Evolutionary conservation across 2,113 vertebrate species (phyloP).

Genomic region (Heterotilapia buettikoferi): DNA sequence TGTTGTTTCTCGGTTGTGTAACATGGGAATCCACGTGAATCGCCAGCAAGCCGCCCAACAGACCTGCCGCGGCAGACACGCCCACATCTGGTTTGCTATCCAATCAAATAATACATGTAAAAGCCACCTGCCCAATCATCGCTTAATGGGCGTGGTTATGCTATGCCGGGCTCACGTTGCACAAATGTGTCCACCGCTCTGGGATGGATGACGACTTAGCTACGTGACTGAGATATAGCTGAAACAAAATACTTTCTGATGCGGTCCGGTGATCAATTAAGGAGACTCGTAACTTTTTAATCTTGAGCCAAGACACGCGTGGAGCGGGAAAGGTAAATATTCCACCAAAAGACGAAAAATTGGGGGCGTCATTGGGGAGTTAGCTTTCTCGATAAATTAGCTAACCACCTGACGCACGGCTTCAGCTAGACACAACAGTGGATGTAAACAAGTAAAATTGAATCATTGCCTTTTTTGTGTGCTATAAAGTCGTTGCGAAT

Average conservation of each 20-base stretch:
- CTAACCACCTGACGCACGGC: background rate
- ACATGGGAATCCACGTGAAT: conserved; percentile 70
- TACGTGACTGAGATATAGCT: conserved; percentile 1
- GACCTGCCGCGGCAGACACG: background rate
- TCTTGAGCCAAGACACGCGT: background rate
- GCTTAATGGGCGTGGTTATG: conserved; percentile 15
- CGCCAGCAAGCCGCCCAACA: background rate
- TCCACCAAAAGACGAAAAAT: background rate
- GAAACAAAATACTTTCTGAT: background rate
- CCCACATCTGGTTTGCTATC: background rate
- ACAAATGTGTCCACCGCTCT: conserved; percentile 60
- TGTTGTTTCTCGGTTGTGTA: conserved; percentile 60
- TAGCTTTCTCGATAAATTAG: background rate
- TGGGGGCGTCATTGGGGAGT: background rate
- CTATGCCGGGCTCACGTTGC: conserved; percentile 67
- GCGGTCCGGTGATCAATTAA: background rate
- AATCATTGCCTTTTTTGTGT: background rate
- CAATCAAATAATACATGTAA: background rate
- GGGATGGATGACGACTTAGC: background rate
- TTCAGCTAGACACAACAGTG: background rate
- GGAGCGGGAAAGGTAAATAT: conserved; percentile 25
- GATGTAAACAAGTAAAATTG: background rate
- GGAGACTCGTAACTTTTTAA: background rate
- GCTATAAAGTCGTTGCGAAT: too few species aligned
- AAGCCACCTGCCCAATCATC: conserved; percentile 18